Conservation (phyloP, 2,797 vertebrate genomes). For the Oryzias dopingdopingensis region DNA sequence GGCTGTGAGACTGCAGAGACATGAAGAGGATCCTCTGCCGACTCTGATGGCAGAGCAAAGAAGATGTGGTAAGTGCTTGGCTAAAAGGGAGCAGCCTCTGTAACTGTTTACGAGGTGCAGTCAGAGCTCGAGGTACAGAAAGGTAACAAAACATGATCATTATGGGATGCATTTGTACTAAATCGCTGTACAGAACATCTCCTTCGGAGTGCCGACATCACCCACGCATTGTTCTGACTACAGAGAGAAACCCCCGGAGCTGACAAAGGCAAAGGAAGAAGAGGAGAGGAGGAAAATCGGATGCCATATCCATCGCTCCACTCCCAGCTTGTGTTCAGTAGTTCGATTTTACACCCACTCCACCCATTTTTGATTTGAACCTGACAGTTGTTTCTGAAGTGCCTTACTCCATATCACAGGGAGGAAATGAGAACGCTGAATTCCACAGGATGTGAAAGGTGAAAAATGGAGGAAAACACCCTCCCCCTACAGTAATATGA, state of each 20-base stretch:
- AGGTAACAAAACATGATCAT: constrained; percentile 83
- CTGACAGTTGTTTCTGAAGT: constrained; percentile 81
- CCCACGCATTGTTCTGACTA: constrained; percentile 79
- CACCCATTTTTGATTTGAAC: constrained; percentile 78
- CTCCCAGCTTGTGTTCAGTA: constrained; percentile 70
- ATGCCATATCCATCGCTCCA: constrained; percentile 69
- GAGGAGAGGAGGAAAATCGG: constrained; percentile 63
- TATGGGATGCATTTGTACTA: constrained; percentile 82
- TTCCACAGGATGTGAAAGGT: constrained; percentile 75
- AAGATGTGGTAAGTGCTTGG: constrained; percentile 62
- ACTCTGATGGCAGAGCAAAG: constrained; percentile 56
- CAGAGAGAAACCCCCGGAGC: constrained; percentile 80
- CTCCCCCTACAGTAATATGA: constrained; percentile 38
- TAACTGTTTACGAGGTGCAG: constrained; percentile 65
- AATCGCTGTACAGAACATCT: constrained; percentile 81
- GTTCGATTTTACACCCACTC: constrained; percentile 77
- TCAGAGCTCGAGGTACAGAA: constrained; percentile 72
- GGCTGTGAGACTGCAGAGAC: constrained; percentile 54
- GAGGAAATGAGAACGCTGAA: constrained; percentile 73
- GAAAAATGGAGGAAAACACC: constrained; percentile 63
- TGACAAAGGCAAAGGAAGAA: constrained; percentile 77
- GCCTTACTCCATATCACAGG: constrained; percentile 74
- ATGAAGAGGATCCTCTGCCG: constrained; percentile 59
- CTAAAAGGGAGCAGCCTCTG: constrained; percentile 68
- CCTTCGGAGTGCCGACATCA: constrained; percentile 74